A percentile compares a stretch with the other conserved stretches of the same genome.
These are phyloP conservation scores for Lapara coniferarum DNA, from an alignment of 2,888 invertebrate species.

Conservation along the genomic window DNA sequence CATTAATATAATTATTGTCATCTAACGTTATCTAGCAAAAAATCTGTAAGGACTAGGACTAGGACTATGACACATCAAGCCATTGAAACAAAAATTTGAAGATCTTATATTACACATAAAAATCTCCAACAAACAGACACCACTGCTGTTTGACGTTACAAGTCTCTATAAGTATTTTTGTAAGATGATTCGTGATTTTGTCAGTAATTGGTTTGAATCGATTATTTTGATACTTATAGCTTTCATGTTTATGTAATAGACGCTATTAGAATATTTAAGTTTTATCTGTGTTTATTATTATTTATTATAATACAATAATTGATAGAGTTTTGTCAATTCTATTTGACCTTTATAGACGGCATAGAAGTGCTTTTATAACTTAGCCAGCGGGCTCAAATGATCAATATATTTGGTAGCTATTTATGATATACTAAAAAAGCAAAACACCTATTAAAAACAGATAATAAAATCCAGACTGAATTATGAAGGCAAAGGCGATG, in stretches of 20 bases:
- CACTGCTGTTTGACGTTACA: not conserved
- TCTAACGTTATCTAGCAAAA: no score
- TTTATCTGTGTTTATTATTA: not conserved
- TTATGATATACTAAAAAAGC: not conserved
- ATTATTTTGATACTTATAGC: conserved; percentile 5
- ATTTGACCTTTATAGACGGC: no score
- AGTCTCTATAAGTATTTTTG: not conserved
- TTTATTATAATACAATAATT: not conserved
- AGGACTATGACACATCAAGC: no score
- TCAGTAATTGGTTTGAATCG: conserved; percentile 4
- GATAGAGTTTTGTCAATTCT: no score
- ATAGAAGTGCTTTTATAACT: no score
- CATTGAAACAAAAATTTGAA: no score
- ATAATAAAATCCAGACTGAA: not conserved
- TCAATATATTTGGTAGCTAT: no score
- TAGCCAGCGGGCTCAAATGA: no score
- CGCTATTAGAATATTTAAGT: not conserved
- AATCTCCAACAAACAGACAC: conserved; percentile 1
- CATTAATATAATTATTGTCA: no score
- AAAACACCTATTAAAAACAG: not conserved
- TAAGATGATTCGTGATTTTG: conserved; percentile 7
- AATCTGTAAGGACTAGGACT: no score
- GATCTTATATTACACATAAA: not conserved
- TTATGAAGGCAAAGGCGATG: not conserved
- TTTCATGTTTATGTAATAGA: not conserved